Conservation (phyloP, 2,797 vertebrate genomes). For the Clangula hyemalis region DNA sequence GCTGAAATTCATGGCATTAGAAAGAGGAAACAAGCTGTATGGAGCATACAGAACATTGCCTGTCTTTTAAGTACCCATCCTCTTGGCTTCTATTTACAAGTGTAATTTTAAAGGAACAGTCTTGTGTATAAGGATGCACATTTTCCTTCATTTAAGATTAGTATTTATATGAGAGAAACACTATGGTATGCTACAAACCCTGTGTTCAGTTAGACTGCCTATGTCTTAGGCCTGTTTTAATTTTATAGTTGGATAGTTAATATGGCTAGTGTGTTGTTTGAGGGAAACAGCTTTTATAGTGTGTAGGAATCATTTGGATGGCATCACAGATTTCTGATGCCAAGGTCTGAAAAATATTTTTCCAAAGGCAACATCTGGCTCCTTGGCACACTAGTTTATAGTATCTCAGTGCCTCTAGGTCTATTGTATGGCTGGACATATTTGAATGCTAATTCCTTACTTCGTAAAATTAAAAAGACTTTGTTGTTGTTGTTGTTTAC, state of each 20-base stretch:
- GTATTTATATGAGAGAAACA: not conserved
- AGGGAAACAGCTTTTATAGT: constrained; percentile 54
- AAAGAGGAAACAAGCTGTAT: not conserved
- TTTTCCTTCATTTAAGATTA: not conserved
- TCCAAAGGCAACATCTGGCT: constrained; percentile 78
- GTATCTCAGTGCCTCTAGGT: constrained; percentile 57
- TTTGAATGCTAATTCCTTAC: constrained; percentile 53
- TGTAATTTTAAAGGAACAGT: not conserved
- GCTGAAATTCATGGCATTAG: not conserved
- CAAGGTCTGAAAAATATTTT: constrained; percentile 67
- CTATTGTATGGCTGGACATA: constrained; percentile 40
- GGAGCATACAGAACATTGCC: not conserved
- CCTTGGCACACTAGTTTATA: constrained; percentile 68
- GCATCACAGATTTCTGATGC: constrained; percentile 49
- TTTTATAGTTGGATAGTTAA: constrained; percentile 16
- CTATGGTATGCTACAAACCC: not conserved
- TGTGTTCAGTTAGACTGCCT: not conserved
- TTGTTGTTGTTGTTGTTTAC: not conserved
- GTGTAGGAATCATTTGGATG: constrained; percentile 67
- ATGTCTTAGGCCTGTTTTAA: not conserved
- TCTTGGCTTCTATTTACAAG: not conserved
- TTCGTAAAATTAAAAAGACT: constrained; percentile 50
- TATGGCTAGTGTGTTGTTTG: not conserved
- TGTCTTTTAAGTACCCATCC: not conserved
- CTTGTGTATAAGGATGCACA: not conserved